Evolutionary conservation across 1,140 invertebrate genomes (phyloP).

Genomic region (Bombus pyrosoma): DNA sequence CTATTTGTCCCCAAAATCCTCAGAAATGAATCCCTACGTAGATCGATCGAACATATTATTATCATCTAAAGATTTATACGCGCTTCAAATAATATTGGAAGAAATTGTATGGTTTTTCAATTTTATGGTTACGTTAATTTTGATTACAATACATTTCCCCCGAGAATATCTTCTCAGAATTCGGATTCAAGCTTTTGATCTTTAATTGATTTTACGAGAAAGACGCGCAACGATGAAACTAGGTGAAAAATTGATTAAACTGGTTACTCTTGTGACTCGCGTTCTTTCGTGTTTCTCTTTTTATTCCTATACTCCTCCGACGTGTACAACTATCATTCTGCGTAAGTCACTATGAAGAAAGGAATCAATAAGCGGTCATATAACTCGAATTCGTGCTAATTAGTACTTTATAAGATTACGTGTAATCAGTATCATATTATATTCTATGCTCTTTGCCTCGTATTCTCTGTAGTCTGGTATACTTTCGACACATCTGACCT

Average conservation of each 20-base stretch:
- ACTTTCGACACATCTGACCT: too few relatives aligned
- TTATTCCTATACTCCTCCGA: neutral
- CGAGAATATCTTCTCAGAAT: neutral
- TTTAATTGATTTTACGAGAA: slow-evolving; percentile 31
- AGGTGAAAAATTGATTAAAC: slow-evolving; percentile 46
- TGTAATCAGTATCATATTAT: neutral
- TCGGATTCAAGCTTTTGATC: neutral
- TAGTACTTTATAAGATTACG: neutral
- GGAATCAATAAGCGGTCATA: neutral
- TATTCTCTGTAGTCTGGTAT: neutral
- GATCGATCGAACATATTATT: too few relatives aligned
- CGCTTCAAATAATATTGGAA: too few relatives aligned
- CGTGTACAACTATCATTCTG: neutral
- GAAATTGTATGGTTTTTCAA: too few relatives aligned
- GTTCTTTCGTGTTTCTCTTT: neutral
- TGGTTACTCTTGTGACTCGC: neutral
- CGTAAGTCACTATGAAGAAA: neutral
- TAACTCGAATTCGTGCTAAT: neutral
- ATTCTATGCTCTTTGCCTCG: neutral
- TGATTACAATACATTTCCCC: neutral
- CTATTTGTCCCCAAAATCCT: too few relatives aligned
- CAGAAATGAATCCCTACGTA: too few relatives aligned
- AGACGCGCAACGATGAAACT: neutral
- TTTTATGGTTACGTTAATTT: too few relatives aligned
- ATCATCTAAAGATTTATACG: too few relatives aligned